Evolutionary conservation across 64 coral and sea anemone genomes (phyloP).

Genomic region (Platygyra sinensis): DNA sequence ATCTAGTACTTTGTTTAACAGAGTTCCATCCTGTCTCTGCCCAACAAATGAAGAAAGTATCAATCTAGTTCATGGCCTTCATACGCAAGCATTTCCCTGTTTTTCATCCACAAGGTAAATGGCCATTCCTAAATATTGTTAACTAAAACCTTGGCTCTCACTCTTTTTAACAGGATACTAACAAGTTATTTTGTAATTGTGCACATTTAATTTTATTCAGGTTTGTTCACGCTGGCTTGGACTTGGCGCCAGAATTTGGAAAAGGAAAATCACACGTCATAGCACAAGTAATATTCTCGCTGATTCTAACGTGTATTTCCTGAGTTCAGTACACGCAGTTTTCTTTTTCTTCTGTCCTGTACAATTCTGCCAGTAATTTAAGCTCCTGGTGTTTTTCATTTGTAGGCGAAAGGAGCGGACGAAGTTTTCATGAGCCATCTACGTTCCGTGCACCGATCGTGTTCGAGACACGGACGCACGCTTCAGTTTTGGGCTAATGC

Average conservation of each 20-base stretch:
- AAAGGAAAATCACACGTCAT: conserved; percentile 73
- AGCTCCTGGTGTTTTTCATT: background rate
- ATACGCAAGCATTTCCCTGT: conserved; percentile 73
- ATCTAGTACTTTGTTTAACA: background rate
- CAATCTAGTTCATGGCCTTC: conserved; percentile 62
- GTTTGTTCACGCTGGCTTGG: conserved; percentile 90
- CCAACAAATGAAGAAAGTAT: conserved; percentile 72
- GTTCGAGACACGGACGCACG: conserved; percentile 55
- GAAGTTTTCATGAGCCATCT: conserved; percentile 74
- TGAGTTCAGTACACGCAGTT: background rate
- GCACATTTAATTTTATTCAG: conserved; percentile 26
- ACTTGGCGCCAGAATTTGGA: conserved; percentile 74
- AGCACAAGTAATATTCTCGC: conserved; percentile 48
- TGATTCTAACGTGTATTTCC: background rate
- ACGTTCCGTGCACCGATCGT: conserved; percentile 61
- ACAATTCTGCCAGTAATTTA: background rate
- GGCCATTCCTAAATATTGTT: no score
- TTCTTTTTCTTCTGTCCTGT: background rate
- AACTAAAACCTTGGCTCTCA: no score
- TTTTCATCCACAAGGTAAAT: conserved; percentile 83
- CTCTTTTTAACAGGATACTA: no score
- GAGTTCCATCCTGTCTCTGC: conserved; percentile 70
- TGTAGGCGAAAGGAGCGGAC: conserved; percentile 63
- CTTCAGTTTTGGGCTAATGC: conserved; percentile 94
- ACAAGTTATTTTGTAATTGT: background rate